Evolutionary conservation across 2,797 vertebrate species (phyloP).

Genomic region (Alfaro cultratus): DNA sequence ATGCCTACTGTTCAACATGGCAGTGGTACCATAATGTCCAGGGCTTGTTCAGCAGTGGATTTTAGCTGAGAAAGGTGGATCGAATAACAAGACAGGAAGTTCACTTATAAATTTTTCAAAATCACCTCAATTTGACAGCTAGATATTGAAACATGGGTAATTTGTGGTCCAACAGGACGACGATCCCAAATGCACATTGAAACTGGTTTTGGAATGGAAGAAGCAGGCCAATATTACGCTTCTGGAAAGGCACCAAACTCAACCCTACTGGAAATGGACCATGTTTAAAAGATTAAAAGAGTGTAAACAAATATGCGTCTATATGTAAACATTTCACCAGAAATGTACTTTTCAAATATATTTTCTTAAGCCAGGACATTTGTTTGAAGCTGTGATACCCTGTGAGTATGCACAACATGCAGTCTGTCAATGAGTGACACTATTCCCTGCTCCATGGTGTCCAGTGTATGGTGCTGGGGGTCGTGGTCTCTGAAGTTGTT

Average conservation of each 20-base stretch:
- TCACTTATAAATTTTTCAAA: background rate
- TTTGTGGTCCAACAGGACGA: background rate
- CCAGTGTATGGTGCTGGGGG: constrained; percentile 96
- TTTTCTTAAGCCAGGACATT: background rate
- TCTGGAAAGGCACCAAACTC: background rate
- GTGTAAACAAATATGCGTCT: too few relatives aligned
- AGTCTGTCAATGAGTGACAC: constrained; percentile 93
- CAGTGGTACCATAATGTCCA: background rate
- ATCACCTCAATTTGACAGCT: background rate
- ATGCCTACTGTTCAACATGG: background rate
- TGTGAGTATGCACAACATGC: constrained; percentile 82
- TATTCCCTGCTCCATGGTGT: constrained; percentile 97
- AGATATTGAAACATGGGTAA: background rate
- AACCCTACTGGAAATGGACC: background rate
- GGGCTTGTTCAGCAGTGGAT: background rate
- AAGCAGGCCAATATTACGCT: background rate
- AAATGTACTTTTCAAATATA: background rate
- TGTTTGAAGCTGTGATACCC: constrained; percentile 48
- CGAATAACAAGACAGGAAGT: too few relatives aligned
- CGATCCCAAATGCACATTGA: background rate
- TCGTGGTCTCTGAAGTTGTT: constrained; percentile 94
- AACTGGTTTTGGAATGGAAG: too few relatives aligned
- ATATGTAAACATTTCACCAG: background rate
- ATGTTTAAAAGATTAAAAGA: background rate
- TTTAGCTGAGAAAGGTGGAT: background rate